These are phyloP conservation scores for Clarias fuscus DNA, from an alignment of 2,797 vertebrate genomes.

Conservation along the genomic window DNA sequence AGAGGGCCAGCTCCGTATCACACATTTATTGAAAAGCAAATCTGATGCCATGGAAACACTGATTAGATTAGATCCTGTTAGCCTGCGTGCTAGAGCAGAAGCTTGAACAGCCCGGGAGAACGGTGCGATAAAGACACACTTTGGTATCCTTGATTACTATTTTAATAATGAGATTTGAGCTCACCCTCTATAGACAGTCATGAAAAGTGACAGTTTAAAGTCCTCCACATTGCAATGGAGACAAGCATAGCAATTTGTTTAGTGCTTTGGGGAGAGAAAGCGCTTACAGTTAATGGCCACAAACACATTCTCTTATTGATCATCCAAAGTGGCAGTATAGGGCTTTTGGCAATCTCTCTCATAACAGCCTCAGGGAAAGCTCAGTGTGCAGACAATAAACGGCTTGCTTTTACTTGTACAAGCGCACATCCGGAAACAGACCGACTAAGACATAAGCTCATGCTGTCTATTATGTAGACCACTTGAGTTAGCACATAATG, in stretches of 20 bases:
- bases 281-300: slow-evolving; percentile 52
- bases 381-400: slow-evolving; percentile 48
- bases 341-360: slow-evolving; percentile 34
- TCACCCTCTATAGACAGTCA: background rate
- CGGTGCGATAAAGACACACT: background rate
- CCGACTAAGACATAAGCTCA: background rate
- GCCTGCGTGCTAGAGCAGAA: background rate
- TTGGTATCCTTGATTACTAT: slow-evolving; percentile 13
- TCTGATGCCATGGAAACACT: slow-evolving; percentile 37
- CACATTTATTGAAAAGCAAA: slow-evolving; percentile 32
- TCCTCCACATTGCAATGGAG: slow-evolving; percentile 23
- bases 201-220: background rate
- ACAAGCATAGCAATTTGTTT: slow-evolving; percentile 30
- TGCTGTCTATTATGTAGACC: slow-evolving; percentile 45
- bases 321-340: slow-evolving; percentile 31
- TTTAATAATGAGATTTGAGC: slow-evolving; percentile 17
- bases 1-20: no score
- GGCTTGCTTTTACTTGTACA: slow-evolving; percentile 13
- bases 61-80: slow-evolving; percentile 25
- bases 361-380: slow-evolving; percentile 44
- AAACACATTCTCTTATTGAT: slow-evolving; percentile 51
- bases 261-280: slow-evolving; percentile 25
- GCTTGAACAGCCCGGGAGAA: background rate
- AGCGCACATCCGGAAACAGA: slow-evolving; percentile 16
- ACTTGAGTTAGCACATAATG: slow-evolving; percentile 58